Evolutionary conservation across 2,888 invertebrate species (phyloP), one percentile per base, ranked within the genome.

Genomic region (Colostygia pectinataria): DNA sequence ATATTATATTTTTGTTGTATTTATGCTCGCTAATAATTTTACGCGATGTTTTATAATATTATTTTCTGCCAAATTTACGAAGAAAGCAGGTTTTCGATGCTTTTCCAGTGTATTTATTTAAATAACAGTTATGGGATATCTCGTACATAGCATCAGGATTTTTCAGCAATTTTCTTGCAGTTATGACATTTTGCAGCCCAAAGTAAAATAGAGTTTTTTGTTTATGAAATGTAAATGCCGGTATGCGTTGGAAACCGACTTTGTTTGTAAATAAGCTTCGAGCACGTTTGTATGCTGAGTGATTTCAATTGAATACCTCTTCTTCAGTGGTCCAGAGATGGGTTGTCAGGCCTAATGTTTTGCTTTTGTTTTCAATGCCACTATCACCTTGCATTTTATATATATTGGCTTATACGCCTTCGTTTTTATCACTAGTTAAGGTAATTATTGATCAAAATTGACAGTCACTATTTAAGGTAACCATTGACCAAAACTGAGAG

Each of bases 251-350:
- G 37, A 7, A 18, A 34, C 33, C 18, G 9, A 13, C 12, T 46
- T 46, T 46, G 20, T 27, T 10, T 4, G 18, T 33, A 20, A 39
- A 13, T 28, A 10, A 58, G 59, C 59, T 68, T 65, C 58, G 43
- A 66, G 63, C 63, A 73, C 55, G 49, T 60, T 54, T 67, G 66
- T 69, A 65, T 66, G 70, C 68, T 62, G 72, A 71, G 73, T 82
- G 76, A 82, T 75, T 74, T 79, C 59, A 83, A 79, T 76, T 73
- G 68, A 83, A 81, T 88, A 88, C 89, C 88, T 89, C 89, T 84
- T 78, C 78, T 81, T 77, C 80, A 83, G 85, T 84, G 89, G 89
- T 89, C 89, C 89, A 89, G 75, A 77, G 61, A 62, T 24, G 33
- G 12, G 71, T 73, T 77, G 71, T 77, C 82, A 85, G 86, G 85